Base-by-base conservation (phyloP, 1,140 invertebrate genomes). In the Vanessa atalanta region DNA sequence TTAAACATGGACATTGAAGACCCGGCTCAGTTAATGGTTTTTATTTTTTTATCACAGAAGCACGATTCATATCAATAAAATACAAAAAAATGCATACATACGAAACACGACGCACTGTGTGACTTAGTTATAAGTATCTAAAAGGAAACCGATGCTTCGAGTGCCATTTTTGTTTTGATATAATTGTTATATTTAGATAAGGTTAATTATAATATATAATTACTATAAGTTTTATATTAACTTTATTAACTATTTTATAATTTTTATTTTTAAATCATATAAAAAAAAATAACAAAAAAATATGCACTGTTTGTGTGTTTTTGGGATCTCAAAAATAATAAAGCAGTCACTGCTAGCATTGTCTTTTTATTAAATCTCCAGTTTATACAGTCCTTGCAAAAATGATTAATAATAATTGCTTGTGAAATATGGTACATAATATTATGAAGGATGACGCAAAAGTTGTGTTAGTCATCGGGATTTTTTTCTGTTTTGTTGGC, bases 251-350 rank as follows among this genome's bases (percentile, higher is more conserved):
- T 79, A 80, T 73, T 63, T 72, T 78, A 78, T 75, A 78, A 74
- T 69, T 72, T 43, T 57, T 70, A 68, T 75, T 80, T 78, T 80
- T 73, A 79, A 79, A 85, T 79, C 73, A 73, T 76, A 43, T 43
- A 9, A 43, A 43, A 81, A 66, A 74, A 82, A 81, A 82, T 72
- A 75, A 74, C 77, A 78, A 78, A 72, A 72, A 70, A 77, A 76
- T 79, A 81, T 89, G 85, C 88, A 91, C 88, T 81, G 85, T 91
- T 90, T 88, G 87, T 85, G 89, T 91, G 88, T 92, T 92, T 91
- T 91, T 92, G 89, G 86, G 90, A 91, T 91, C 89, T 91, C 89
- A 91, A 90, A 89, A 92, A 91, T 92, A 91, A 89, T 77, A 91
- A 88, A 85, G 74, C 86, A 87, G 86, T 85, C 83, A 87, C 80